Percentiles rank a stretch among this genome's conserved stretches.
These are phyloP conservation scores for Trachythela sp. DNA, from an alignment of 64 coral and sea anemone species.

Conservation along the genomic window DNA sequence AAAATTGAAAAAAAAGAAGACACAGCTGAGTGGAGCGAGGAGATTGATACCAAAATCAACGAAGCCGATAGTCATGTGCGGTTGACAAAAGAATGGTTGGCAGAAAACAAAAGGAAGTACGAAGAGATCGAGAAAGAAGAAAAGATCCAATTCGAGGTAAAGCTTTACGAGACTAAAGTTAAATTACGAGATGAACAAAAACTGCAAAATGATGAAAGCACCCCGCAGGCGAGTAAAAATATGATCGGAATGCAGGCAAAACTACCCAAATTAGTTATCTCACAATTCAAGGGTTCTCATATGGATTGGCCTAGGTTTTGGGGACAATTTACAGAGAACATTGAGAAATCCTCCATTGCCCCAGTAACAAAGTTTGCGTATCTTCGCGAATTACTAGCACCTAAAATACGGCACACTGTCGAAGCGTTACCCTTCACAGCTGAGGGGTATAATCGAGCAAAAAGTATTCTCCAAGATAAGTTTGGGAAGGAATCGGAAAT, in stretches of 20 bases:
- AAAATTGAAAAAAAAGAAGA: not conserved
- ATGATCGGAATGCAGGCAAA: not conserved
- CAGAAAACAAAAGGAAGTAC: not conserved
- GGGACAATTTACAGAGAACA: conserved; percentile 18
- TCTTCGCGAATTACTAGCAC: conserved; percentile 29
- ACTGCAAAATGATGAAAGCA: no score
- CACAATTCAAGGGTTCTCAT: not conserved
- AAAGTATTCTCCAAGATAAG: conserved; percentile 28
- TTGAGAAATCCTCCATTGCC: conserved; percentile 11
- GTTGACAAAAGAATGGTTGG: not conserved
- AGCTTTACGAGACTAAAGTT: not conserved
- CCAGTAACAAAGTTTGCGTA: conserved; percentile 38
- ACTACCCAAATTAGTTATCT: not conserved
- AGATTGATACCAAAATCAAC: conserved; percentile 10
- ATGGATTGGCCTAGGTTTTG: not conserved
- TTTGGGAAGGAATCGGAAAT: conserved; percentile 39
- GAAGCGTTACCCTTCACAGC: not conserved
- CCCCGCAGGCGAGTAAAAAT: not conserved
- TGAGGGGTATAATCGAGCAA: conserved; percentile 35
- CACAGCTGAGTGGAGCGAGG: conserved; percentile 11
- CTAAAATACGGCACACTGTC: conserved; percentile 5
- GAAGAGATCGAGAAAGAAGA: not conserved
- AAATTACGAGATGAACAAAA: not conserved
- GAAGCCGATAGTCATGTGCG: not conserved
- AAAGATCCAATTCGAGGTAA: not conserved